Evolutionary conservation across 1,140 invertebrate species (phyloP).

Genomic region (Drosophila chauvacae): DNA sequence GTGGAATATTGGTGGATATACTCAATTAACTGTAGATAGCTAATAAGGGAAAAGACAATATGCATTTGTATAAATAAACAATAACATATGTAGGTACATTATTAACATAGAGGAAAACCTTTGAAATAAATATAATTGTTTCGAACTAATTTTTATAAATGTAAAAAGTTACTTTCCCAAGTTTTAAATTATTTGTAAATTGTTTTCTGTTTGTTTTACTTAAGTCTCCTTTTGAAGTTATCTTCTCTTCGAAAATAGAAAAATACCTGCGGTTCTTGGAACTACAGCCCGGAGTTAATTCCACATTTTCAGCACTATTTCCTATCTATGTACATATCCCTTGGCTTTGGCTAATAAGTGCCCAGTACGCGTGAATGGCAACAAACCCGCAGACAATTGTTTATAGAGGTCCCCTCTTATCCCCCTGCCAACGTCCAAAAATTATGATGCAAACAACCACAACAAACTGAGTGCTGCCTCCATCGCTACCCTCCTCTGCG

Average conservation of each 20-base stretch:
- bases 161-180: too few species aligned
- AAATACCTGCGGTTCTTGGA: neutral
- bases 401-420: slow-evolving; percentile 31
- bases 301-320: slow-evolving; percentile 8
- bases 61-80: neutral
- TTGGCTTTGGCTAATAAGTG: slow-evolving; percentile 57
- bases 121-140: too few species aligned
- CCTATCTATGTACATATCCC: slow-evolving; percentile 10
- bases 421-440: slow-evolving; percentile 13
- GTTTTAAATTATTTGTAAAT: too few species aligned
- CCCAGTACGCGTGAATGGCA: slow-evolving; percentile 5
- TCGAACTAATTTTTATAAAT: too few species aligned
- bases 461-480: slow-evolving; percentile 41
- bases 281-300: neutral
- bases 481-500: neutral
- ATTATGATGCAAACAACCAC: slow-evolving; percentile 76
- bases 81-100: neutral
- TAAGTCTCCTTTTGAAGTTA: neutral
- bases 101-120: too few species aligned
- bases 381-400: slow-evolving; percentile 36
- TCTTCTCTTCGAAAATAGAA: neutral
- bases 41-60: neutral
- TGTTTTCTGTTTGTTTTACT: too few species aligned
- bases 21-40: neutral
- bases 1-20: neutral